Conservation (phyloP, 2,797 vertebrate species). For the Pangasius djambal region DNA sequence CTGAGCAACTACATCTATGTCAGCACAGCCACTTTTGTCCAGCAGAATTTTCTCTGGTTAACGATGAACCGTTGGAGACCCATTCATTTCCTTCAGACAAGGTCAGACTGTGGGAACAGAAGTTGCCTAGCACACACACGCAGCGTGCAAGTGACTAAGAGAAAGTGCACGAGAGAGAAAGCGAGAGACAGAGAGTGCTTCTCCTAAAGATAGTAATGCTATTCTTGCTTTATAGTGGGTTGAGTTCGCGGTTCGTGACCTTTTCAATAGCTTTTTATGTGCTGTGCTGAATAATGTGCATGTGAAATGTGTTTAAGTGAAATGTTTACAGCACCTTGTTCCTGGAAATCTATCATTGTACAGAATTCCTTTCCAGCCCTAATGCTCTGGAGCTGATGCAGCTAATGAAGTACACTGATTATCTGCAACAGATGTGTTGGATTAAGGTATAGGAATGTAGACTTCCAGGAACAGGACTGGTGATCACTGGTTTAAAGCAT, state of each 20-base stretch:
- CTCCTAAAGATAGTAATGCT: slow-evolving; percentile 33
- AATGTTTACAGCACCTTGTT: neutral
- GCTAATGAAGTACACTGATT: neutral
- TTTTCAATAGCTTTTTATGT: slow-evolving; percentile 5
- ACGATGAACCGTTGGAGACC: slow-evolving; percentile 85
- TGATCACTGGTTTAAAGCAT: neutral
- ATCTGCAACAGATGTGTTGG: neutral
- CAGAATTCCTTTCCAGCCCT: neutral
- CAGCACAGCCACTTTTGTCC: slow-evolving; percentile 74
- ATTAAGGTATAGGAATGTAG: neutral
- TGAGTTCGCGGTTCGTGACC: slow-evolving; percentile 18
- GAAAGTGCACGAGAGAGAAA: slow-evolving; percentile 25
- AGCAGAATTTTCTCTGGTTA: slow-evolving; percentile 78
- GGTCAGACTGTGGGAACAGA: slow-evolving; percentile 78
- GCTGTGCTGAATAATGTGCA: slow-evolving; percentile 38
- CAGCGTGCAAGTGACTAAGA: slow-evolving; percentile 37
- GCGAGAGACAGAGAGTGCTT: neutral
- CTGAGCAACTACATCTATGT: slow-evolving; percentile 83
- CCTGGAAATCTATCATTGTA: neutral
- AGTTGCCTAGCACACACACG: slow-evolving; percentile 77
- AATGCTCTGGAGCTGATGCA: neutral
- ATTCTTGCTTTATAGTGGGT: slow-evolving; percentile 29
- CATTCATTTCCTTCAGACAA: slow-evolving; percentile 85
- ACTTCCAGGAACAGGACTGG: neutral
- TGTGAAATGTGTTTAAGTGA: neutral